phyloP scores from a whole-genome alignment of 1,140 invertebrate species.

The Oncopeltus fasciatus region DNA sequence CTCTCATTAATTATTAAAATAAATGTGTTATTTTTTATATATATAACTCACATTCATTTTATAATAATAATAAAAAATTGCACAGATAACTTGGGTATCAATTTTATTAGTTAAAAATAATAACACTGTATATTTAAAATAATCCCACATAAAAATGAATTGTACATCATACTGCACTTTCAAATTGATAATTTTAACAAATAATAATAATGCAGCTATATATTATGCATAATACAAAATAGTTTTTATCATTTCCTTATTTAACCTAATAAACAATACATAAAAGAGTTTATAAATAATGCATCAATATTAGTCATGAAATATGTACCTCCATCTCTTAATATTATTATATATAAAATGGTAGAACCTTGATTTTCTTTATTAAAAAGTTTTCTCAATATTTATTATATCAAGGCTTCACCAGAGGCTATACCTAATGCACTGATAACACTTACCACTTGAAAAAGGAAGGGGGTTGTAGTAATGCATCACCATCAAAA shows the following conservation, averaged over 20 bases:
- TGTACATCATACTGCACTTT: conserved; percentile 2
- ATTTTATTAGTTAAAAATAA: conserved; percentile 10
- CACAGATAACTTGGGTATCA: conserved; percentile 3
- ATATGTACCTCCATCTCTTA: conserved; percentile 9
- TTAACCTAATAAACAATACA: neutral
- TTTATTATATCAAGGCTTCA: neutral
- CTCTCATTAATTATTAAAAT: too few species aligned
- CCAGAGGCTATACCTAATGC: neutral
- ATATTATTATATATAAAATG: neutral
- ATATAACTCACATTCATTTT: too few species aligned
- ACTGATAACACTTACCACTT: neutral
- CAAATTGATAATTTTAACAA: neutral
- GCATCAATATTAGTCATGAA: conserved; percentile 4
- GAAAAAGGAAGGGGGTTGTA: neutral
- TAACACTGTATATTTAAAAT: neutral
- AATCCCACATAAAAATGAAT: conserved; percentile 5
- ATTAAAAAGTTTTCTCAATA: too few species aligned
- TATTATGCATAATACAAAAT: conserved; percentile 7
- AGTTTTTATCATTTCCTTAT: neutral
- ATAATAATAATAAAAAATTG: too few species aligned
- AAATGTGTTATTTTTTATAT: too few species aligned
- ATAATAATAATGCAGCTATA: neutral
- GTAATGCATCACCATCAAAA: neutral
- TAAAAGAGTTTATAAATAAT: neutral
- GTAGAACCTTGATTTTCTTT: neutral